Conservation (phyloP, 2,797 vertebrate species). For the Rhyacichthys aspro region DNA sequence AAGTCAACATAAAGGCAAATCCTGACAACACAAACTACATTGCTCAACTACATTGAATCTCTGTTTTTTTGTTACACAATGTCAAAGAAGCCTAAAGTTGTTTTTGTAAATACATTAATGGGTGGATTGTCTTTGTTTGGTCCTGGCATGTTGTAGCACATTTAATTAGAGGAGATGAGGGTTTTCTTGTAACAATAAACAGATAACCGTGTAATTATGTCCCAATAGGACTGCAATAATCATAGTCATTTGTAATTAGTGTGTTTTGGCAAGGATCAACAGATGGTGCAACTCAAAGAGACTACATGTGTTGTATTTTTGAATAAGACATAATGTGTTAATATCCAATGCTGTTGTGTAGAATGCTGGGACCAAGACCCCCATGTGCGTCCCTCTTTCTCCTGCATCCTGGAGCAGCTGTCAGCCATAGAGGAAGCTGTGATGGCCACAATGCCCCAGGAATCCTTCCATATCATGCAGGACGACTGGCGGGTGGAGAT, state of each 20-base stretch:
- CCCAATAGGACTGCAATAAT: too few relatives aligned
- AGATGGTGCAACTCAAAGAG: background rate
- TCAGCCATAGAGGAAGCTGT: slow-evolving; percentile 92
- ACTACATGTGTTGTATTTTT: too few relatives aligned
- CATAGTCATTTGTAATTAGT: background rate
- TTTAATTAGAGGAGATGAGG: background rate
- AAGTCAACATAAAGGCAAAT: background rate
- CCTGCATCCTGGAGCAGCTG: slow-evolving; percentile 94
- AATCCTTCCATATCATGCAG: slow-evolving; percentile 98
- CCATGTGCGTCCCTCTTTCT: slow-evolving; percentile 92
- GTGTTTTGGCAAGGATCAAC: background rate
- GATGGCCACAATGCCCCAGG: slow-evolving; percentile 95
- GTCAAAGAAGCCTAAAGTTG: background rate
- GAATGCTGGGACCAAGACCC: slow-evolving; percentile 98
- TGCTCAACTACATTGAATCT: background rate
- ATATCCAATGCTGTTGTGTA: slow-evolving; percentile 55
- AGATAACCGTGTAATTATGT: background rate
- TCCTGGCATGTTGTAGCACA: background rate
- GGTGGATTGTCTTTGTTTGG: too few relatives aligned
- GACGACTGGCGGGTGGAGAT: slow-evolving; percentile 98
- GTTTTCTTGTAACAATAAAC: background rate
- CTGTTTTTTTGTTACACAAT: background rate
- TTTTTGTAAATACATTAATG: background rate
- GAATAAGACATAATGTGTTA: background rate
- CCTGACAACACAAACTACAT: background rate